A percentile compares a stretch with the other conserved stretches of the same genome.
phyloP scores from a whole-genome alignment of 2,113 vertebrate species.

The Meles meles region DNA sequence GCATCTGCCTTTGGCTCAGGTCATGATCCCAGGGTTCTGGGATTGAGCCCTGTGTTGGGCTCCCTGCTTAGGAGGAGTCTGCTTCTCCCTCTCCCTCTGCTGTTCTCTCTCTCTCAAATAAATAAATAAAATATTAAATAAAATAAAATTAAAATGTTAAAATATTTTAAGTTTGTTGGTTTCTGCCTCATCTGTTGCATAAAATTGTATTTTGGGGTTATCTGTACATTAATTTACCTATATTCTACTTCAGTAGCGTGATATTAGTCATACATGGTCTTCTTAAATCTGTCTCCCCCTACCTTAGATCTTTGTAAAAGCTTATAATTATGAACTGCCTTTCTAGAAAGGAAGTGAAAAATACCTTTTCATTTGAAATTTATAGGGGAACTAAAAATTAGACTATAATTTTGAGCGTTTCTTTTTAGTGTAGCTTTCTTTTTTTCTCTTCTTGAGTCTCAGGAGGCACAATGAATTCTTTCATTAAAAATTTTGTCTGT shows the following conservation, averaged over 20 bases:
- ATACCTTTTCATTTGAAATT: conserved; percentile 27
- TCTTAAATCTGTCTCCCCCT: not conserved
- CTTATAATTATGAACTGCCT: conserved; percentile 12
- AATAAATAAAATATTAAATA: too few relatives aligned
- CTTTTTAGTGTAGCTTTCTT: not conserved
- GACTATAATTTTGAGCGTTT: not conserved
- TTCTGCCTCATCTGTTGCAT: not conserved
- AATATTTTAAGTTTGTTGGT: not conserved
- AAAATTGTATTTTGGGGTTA: not conserved
- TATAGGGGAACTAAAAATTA: conserved; percentile 11
- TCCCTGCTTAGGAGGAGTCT: too few relatives aligned
- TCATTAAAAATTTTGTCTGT: not conserved
- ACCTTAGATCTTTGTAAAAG: conserved; percentile 9
- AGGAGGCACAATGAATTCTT: not conserved
- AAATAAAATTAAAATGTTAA: not conserved
- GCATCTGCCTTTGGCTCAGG: too few relatives aligned
- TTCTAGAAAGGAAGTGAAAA: not conserved
- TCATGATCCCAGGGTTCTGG: too few relatives aligned
- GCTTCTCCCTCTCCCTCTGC: too few relatives aligned
- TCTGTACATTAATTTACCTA: not conserved
- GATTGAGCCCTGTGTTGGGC: too few relatives aligned
- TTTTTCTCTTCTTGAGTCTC: not conserved
- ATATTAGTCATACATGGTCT: not conserved
- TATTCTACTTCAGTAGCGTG: not conserved
- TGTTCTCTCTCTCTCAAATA: too few relatives aligned